Percentiles rank a stretch among this genome's conserved stretches.
These are phyloP conservation scores for Pammene aurita DNA, from an alignment of 2,888 invertebrate species.

Conservation along the genomic window DNA sequence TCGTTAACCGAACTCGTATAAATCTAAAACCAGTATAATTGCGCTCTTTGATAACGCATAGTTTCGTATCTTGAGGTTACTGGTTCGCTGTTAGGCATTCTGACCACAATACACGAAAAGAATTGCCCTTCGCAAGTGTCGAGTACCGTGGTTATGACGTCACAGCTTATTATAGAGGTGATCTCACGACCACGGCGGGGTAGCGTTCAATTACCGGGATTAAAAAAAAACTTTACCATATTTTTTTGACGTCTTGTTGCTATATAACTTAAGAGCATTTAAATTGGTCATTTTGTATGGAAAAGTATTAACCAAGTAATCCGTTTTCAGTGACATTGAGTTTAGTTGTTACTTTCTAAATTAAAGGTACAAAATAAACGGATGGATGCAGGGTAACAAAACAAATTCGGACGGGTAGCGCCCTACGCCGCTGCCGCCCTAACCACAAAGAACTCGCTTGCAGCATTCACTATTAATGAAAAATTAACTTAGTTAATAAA, in stretches of 20 bases:
- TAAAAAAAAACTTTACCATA: not conserved
- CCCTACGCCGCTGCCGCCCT: too few species aligned
- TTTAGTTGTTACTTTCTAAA: too few species aligned
- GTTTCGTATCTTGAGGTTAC: not conserved
- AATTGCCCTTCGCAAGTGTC: slow-evolving; percentile 48
- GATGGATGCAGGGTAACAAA: too few species aligned
- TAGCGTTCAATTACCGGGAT: slow-evolving; percentile 45
- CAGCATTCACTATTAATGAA: too few species aligned
- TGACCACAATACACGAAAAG: slow-evolving; percentile 42
- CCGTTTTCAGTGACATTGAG: too few species aligned
- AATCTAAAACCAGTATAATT: not conserved
- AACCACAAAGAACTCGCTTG: too few species aligned
- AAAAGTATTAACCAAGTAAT: too few species aligned
- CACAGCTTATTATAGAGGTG: slow-evolving; percentile 78
- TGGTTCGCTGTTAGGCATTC: not conserved
- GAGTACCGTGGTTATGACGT: slow-evolving; percentile 55
- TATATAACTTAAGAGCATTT: not conserved
- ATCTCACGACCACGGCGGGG: slow-evolving; percentile 66
- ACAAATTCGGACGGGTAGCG: too few species aligned
- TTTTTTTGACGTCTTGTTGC: not conserved
- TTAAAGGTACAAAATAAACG: too few species aligned
- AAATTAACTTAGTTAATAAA: too few species aligned
- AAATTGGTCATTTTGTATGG: too few species aligned
- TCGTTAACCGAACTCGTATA: not conserved
- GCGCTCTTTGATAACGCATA: not conserved